These are phyloP conservation scores for Pampus argenteus DNA, from an alignment of 2,797 vertebrate species.

Conservation along the genomic window DNA sequence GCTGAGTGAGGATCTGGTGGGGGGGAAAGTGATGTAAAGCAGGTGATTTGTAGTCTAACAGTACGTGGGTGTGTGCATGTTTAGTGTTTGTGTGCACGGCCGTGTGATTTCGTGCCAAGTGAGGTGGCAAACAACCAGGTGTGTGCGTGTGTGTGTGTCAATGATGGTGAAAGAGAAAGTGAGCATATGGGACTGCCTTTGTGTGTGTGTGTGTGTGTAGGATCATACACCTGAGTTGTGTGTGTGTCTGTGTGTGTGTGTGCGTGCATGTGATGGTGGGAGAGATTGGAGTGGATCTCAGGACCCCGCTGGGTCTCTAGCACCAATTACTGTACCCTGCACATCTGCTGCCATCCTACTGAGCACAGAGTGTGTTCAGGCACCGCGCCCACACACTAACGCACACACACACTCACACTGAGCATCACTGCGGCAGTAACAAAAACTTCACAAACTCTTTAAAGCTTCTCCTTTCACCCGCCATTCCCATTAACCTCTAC, in stretches of 20 bases:
- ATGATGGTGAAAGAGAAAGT: slow-evolving; percentile 40
- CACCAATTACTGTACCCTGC: slow-evolving; percentile 81
- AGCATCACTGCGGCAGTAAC: slow-evolving; percentile 50
- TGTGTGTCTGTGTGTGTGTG: slow-evolving; percentile 23
- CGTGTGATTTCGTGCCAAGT: slow-evolving; percentile 47
- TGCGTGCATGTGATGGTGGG: slow-evolving; percentile 28
- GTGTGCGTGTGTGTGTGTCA: slow-evolving; percentile 33
- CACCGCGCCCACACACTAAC: slow-evolving; percentile 43
- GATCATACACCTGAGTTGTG: slow-evolving; percentile 1
- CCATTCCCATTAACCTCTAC: slow-evolving; percentile 71
- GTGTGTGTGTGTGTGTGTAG: background rate
- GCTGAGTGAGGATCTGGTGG: slow-evolving; percentile 27
- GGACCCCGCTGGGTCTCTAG: slow-evolving; percentile 77
- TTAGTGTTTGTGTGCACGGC: slow-evolving; percentile 22
- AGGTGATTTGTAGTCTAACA: slow-evolving; percentile 68
- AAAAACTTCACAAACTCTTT: slow-evolving; percentile 71
- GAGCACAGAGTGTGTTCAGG: slow-evolving; percentile 69
- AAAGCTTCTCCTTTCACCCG: slow-evolving; percentile 64
- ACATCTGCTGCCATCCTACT: slow-evolving; percentile 81
- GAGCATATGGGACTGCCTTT: slow-evolving; percentile 50
- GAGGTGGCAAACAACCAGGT: slow-evolving; percentile 39
- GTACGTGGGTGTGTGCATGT: slow-evolving; percentile 27
- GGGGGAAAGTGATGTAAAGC: slow-evolving; percentile 61
- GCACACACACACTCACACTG: slow-evolving; percentile 13
- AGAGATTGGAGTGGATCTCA: slow-evolving; percentile 75